A percentile compares a stretch with the other conserved stretches of the same genome.
Evolutionary conservation across 2,888 invertebrate genomes (phyloP).

Genomic region (Noctuana brunneofusca): DNA sequence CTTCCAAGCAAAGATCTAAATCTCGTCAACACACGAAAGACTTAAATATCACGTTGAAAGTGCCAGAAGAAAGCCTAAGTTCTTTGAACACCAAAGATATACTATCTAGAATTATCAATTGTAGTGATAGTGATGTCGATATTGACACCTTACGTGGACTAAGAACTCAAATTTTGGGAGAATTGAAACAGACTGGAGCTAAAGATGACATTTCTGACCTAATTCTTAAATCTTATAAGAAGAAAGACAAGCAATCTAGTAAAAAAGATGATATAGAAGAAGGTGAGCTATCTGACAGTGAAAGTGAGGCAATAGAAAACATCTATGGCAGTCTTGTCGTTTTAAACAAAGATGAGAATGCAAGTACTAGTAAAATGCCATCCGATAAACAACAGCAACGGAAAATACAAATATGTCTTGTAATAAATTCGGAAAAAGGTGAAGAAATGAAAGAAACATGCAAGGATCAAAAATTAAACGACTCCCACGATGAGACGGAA

Average conservation of each 20-base stretch:
- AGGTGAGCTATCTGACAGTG: constrained; percentile 76
- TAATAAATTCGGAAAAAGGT: constrained; percentile 59
- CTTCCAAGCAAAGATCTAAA: constrained; percentile 47
- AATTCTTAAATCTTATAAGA: constrained; percentile 69
- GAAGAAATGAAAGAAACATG: constrained; percentile 21
- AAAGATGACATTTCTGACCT: constrained; percentile 75
- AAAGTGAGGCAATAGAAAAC: constrained; percentile 72
- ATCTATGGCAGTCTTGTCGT: constrained; percentile 69
- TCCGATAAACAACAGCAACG: constrained; percentile 51
- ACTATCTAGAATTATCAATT: constrained; percentile 69
- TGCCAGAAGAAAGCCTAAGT: constrained; percentile 68
- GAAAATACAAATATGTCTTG: constrained; percentile 68
- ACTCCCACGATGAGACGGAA: constrained; percentile 49
- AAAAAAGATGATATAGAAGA: constrained; percentile 66
- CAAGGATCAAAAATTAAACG: constrained; percentile 27
- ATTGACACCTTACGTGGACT: constrained; percentile 75
- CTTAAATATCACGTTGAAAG: constrained; percentile 73
- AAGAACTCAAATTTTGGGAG: constrained; percentile 72
- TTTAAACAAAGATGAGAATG: constrained; percentile 47
- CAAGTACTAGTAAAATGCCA: constrained; percentile 39
- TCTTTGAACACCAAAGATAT: constrained; percentile 73
- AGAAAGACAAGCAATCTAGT: constrained; percentile 45
- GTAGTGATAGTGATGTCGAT: constrained; percentile 72
- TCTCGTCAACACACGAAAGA: constrained; percentile 48
- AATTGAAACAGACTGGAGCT: constrained; percentile 71